phyloP scores from a whole-genome alignment of 1,140 invertebrate species.

The Cyphomyrmex costatus region DNA sequence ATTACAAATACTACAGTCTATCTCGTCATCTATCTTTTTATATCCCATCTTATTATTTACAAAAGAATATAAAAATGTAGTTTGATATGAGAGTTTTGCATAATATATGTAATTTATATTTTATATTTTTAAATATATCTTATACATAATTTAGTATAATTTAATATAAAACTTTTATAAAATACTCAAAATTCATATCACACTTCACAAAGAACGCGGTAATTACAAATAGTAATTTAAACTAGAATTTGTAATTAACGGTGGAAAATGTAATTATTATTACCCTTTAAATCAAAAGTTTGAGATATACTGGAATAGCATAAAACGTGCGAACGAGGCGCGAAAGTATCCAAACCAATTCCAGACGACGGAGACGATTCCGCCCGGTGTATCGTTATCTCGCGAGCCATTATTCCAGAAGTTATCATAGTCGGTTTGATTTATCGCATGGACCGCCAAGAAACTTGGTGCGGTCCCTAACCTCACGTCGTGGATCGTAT shows the following conservation, averaged over 20 bases:
- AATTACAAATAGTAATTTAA: neutral
- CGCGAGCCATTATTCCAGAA: conserved; percentile 77
- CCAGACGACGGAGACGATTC: conserved; percentile 68
- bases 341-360: conserved; percentile 76
- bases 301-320: conserved; percentile 11
- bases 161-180: neutral
- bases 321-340: conserved; percentile 65
- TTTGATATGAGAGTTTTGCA: neutral
- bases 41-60: neutral
- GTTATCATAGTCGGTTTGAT: conserved; percentile 80
- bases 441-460: conserved; percentile 71
- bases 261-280: conserved; percentile 15
- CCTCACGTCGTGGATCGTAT: conserved; percentile 61
- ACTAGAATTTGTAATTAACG: conserved; percentile 44
- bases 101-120: too few species aligned
- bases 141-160: too few species aligned
- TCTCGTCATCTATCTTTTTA: neutral
- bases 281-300: conserved; percentile 46
- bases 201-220: neutral
- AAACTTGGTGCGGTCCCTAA: conserved; percentile 59
- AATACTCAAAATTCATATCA: neutral
- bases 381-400: conserved; percentile 79
- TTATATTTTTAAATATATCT: too few species aligned
- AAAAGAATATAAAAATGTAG: neutral
- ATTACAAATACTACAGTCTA: conserved; percentile 17